A percentile compares a stretch with the other conserved stretches of the same genome.
phyloP scores from a whole-genome alignment of 2,888 invertebrate genomes.

The Margaritifera margaritifera region DNA sequence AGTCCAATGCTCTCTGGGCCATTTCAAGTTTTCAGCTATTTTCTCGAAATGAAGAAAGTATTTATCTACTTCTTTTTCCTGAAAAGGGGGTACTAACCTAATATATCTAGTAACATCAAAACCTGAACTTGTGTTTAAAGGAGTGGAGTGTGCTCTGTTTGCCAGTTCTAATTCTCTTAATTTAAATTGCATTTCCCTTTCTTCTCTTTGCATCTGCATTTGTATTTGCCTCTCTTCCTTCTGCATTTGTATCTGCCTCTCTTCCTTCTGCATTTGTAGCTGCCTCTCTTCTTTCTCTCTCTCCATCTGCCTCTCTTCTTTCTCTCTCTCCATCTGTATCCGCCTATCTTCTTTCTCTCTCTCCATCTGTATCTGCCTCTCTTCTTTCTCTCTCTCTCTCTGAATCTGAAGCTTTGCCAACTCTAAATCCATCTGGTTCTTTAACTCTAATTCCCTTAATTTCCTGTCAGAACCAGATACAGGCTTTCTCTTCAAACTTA shows the following conservation, averaged over 20 bases:
- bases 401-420: too few species aligned
- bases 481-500: not conserved
- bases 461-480: too few species aligned
- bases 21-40: slow-evolving; percentile 18
- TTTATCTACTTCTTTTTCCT: slow-evolving; percentile 19
- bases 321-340: not conserved
- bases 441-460: not conserved
- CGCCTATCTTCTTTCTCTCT: not conserved
- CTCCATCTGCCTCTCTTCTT: not conserved
- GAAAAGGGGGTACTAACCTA: slow-evolving; percentile 19
- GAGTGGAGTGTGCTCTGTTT: too few species aligned
- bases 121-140: too few species aligned
- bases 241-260: too few species aligned
- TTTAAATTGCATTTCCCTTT: not conserved
- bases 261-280: not conserved
- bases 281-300: not conserved
- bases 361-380: not conserved
- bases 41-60: slow-evolving; percentile 30
- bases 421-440: not conserved
- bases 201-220: not conserved
- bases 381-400: not conserved
- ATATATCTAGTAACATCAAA: slow-evolving; percentile 6
- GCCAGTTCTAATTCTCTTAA: too few species aligned
- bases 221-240: not conserved
- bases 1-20: slow-evolving; percentile 22